Evolutionary conservation across 1,140 invertebrate genomes (phyloP).

Genomic region (Melitaea cinxia): DNA sequence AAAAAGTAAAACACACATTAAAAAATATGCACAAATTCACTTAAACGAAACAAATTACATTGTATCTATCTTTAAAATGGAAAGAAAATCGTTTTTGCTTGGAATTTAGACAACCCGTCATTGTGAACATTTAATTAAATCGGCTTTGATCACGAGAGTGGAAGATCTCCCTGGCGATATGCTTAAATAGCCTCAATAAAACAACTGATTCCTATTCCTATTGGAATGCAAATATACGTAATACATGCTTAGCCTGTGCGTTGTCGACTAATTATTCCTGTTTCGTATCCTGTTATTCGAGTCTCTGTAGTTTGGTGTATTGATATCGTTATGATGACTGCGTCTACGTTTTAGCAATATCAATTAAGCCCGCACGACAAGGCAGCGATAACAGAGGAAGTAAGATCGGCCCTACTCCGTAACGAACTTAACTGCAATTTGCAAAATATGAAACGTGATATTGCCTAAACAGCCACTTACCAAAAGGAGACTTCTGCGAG

Average conservation of each 20-base stretch:
- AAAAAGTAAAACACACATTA: background rate
- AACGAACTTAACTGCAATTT: slow-evolving; percentile 59
- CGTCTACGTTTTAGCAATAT: slow-evolving; percentile 66
- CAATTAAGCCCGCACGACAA: slow-evolving; percentile 63
- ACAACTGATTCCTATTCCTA: slow-evolving; percentile 43
- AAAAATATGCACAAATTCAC: slow-evolving; percentile 26
- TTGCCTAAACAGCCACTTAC: slow-evolving; percentile 71
- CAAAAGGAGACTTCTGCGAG: slow-evolving; percentile 40
- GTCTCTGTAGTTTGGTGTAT: slow-evolving; percentile 36
- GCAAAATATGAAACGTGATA: slow-evolving; percentile 76
- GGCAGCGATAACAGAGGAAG: slow-evolving; percentile 48
- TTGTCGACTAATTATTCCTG: background rate
- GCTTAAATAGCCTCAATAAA: slow-evolving; percentile 68
- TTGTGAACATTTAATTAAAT: slow-evolving; percentile 75
- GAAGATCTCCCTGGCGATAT: slow-evolving; percentile 67
- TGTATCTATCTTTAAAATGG: slow-evolving; percentile 56
- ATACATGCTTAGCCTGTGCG: background rate
- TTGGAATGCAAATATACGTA: too few species aligned
- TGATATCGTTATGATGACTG: slow-evolving; percentile 51
- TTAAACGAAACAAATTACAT: slow-evolving; percentile 61
- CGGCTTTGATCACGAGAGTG: slow-evolving; percentile 67
- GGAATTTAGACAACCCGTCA: slow-evolving; percentile 71
- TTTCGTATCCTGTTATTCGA: slow-evolving; percentile 32
- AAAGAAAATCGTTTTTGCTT: slow-evolving; percentile 58
- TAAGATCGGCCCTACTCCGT: slow-evolving; percentile 42